A percentile compares a stretch with the other conserved stretches of the same genome.
Evolutionary conservation across 2,888 invertebrate genomes (phyloP).

Genomic region (Tanytarsus gracilentus): DNA sequence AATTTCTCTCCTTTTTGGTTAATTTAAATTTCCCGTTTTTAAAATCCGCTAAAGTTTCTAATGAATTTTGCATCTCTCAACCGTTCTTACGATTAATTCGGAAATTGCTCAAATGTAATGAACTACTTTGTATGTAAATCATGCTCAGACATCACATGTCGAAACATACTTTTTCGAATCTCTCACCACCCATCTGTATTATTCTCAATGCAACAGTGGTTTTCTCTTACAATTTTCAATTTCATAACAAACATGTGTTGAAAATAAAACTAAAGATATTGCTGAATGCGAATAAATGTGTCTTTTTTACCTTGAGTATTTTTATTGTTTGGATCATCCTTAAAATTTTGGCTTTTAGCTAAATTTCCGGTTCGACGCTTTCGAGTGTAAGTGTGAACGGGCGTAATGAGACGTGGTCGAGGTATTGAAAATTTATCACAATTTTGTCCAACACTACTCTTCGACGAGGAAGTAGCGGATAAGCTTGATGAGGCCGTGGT

Average conservation of each 20-base stretch:
- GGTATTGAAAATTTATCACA: constrained; percentile 71
- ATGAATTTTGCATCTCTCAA: no score
- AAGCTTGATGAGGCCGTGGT: not conserved
- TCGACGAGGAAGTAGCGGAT: not conserved
- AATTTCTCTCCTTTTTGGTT: no score
- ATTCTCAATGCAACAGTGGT: not conserved
- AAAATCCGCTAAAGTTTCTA: no score
- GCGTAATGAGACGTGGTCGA: constrained; percentile 75
- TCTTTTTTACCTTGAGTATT: constrained; percentile 19
- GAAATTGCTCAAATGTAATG: no score
- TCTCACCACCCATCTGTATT: not conserved
- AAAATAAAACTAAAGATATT: no score
- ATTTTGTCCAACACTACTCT: constrained; percentile 18
- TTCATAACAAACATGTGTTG: no score
- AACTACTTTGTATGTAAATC: not conserved
- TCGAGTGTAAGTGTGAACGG: constrained; percentile 78
- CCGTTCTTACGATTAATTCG: no score
- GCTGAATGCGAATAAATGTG: no score
- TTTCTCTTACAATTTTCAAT: not conserved
- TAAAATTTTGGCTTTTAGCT: constrained; percentile 42
- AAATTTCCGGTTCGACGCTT: constrained; percentile 73
- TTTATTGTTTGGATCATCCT: not conserved
- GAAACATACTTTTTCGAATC: not conserved
- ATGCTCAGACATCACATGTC: not conserved
- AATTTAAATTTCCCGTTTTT: no score